phyloP scores from a whole-genome alignment of 2,888 invertebrate species.

The Parapristionchus giblindavisi region DNA sequence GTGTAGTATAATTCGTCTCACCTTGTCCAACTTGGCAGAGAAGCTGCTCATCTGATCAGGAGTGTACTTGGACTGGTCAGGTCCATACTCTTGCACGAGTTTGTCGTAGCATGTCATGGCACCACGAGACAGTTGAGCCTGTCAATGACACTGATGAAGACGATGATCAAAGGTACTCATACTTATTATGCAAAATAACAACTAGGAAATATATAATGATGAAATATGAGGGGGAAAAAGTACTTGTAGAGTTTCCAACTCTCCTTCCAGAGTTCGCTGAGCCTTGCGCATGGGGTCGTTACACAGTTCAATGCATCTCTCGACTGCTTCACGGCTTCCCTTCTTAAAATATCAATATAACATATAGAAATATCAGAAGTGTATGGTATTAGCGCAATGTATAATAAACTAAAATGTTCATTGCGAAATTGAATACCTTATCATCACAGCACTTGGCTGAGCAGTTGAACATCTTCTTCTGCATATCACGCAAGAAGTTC shows the following conservation, averaged over 20 bases:
- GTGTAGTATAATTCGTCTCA: background rate
- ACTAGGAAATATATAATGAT: too few relatives aligned
- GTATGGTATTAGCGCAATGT: background rate
- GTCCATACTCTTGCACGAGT: slow-evolving; percentile 55
- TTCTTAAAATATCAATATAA: slow-evolving; percentile 36
- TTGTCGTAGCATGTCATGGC: slow-evolving; percentile 65
- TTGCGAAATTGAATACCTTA: too few relatives aligned
- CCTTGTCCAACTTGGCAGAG: slow-evolving; percentile 21
- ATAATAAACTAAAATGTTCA: too few relatives aligned
- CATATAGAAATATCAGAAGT: background rate
- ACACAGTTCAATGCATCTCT: slow-evolving; percentile 62
- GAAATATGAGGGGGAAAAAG: too few relatives aligned
- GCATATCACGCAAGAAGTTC: slow-evolving; percentile 60
- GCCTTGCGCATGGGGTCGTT: slow-evolving; percentile 61
- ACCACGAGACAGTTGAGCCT: slow-evolving; percentile 61
- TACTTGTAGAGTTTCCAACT: slow-evolving; percentile 54
- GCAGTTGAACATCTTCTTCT: slow-evolving; percentile 62
- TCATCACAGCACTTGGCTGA: slow-evolving; percentile 55
- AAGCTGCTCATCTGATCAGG: slow-evolving; percentile 7
- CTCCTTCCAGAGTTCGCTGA: slow-evolving; percentile 57
- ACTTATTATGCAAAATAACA: background rate
- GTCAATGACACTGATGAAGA: slow-evolving; percentile 3
- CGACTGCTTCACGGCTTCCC: slow-evolving; percentile 56
- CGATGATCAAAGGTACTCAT: background rate
- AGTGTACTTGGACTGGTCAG: slow-evolving; percentile 55